Base-by-base conservation (phyloP, 37 sponge, comb jelly and placozoan species). In the Oscarella lobularis region DNA sequence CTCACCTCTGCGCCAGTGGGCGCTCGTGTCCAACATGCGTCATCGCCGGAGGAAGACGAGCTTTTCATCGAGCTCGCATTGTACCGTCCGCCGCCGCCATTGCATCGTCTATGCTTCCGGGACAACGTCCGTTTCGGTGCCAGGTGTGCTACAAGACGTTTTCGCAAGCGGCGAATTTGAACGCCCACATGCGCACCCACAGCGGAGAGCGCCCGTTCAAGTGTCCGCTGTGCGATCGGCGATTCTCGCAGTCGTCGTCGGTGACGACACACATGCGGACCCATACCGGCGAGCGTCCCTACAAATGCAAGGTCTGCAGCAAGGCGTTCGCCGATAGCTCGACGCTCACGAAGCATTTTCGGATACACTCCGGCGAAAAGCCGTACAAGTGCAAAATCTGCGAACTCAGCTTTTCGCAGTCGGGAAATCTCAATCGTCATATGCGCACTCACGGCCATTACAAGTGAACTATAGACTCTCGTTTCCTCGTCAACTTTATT, bases 121-220 rank as follows among this genome's bases (percentile, higher is more conserved):
- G 95, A 14, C 91, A 95, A 75, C 89, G 89, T 38, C 95, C 95
- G 36, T 95, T 87, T 77, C 92, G 78, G 39, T 95, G 95, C 77
- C 66, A 74, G 55, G 77, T 90, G 31, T 95, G 95, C 71, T 79
- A 72, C 75, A 95, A 95, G 73, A 73, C 91, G 67, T 95, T 95
- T 76, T 87, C 91, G 0, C 95, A 95, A 38, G 95, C 95, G 32
- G 91, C 95, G 66, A 95, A 95, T 77, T 82, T 95, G 6, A 95
- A 87, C 33, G 95, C 95, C 14, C 95, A 95, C 60, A 60, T 95
- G 60, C 69, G 95, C 75, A 95, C 95, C 2, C 95, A 95, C 83
- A 90, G 88, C 54, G 95, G 95, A 79, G 95, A 95, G 80, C 86
- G 90, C 41, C 95, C 95, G 33, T 95, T 95, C 82, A 87, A 76